A percentile compares a stretch with the other conserved stretches of the same genome.
phyloP scores from a whole-genome alignment of 1,140 invertebrate genomes.

The Daktulosphaira vitifoliae region DNA sequence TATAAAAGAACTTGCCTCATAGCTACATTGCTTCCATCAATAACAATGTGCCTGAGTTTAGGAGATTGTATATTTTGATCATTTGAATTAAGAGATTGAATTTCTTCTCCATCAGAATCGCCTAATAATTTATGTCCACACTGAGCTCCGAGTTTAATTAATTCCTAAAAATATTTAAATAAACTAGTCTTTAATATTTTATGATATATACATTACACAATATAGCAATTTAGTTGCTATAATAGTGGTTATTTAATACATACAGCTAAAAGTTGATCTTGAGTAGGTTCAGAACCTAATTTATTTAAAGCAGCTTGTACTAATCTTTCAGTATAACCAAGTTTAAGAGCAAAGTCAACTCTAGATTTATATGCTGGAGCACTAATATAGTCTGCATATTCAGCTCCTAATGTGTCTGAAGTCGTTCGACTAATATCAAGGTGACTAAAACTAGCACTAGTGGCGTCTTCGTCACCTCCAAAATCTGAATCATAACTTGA shows the following conservation, averaged over 20 bases:
- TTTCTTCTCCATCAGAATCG: conserved; percentile 7
- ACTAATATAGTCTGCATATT: conserved; percentile 67
- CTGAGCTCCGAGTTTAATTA: conserved; percentile 61
- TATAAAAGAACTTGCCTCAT: conserved; percentile 66
- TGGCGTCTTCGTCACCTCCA: conserved; percentile 54
- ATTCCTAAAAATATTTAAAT: conserved; percentile 44
- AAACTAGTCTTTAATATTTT: neutral
- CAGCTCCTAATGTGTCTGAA: conserved; percentile 71
- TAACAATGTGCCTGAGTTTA: conserved; percentile 72
- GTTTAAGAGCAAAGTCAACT: conserved; percentile 74
- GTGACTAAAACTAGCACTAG: conserved; percentile 40
- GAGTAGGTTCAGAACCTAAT: conserved; percentile 68
- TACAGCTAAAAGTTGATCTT: conserved; percentile 76
- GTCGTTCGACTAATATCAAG: conserved; percentile 64
- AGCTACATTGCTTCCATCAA: conserved; percentile 96
- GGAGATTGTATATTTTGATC: neutral
- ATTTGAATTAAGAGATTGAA: neutral
- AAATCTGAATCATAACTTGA: conserved; percentile 81
- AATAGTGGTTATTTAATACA: conserved; percentile 42
- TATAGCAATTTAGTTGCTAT: neutral
- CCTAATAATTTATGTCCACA: conserved; percentile 15
- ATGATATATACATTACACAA: neutral
- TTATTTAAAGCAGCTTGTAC: conserved; percentile 75
- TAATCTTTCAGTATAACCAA: conserved; percentile 81
- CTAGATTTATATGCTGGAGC: conserved; percentile 45